A percentile compares a stretch with the other conserved stretches of the same genome.
phyloP scores from a whole-genome alignment of 2,113 vertebrate genomes.

The Serinus canaria region DNA sequence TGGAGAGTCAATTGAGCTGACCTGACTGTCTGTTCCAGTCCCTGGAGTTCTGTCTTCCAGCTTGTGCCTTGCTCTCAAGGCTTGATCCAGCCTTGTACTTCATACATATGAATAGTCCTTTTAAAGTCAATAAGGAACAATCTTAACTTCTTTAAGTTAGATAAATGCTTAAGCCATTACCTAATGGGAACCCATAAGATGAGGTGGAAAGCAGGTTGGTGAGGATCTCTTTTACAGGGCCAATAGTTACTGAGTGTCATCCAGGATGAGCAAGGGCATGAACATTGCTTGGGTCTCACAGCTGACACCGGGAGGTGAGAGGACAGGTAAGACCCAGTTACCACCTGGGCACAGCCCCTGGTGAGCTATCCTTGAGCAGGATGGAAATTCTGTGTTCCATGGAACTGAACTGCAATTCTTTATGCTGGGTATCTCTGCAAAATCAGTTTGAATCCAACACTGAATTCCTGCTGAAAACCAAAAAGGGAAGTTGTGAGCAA shows the following conservation, averaged over 20 bases:
- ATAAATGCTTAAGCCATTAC: neutral
- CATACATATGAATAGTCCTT: neutral
- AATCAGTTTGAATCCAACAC: neutral
- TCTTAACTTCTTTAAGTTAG: neutral
- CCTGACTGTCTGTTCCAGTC: neutral
- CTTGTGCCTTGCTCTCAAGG: neutral
- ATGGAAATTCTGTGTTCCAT: neutral
- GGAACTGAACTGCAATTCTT: neutral
- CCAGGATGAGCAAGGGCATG: neutral
- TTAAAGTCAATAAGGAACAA: neutral
- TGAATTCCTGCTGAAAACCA: neutral
- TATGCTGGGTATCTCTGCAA: neutral
- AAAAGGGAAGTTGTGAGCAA: neutral
- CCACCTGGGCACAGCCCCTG: neutral
- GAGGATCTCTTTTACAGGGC: neutral
- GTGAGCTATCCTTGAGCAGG: neutral
- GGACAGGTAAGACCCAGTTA: neutral
- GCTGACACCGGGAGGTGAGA: neutral
- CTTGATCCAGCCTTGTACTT: neutral
- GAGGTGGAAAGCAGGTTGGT: neutral
- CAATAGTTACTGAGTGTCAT: neutral
- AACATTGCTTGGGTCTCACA: neutral
- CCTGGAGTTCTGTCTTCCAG: neutral
- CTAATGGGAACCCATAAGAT: neutral
- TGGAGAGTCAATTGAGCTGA: neutral